Evolutionary conservation across 2,797 vertebrate genomes (phyloP).

Genomic region (Sebastes goodei): DNA sequence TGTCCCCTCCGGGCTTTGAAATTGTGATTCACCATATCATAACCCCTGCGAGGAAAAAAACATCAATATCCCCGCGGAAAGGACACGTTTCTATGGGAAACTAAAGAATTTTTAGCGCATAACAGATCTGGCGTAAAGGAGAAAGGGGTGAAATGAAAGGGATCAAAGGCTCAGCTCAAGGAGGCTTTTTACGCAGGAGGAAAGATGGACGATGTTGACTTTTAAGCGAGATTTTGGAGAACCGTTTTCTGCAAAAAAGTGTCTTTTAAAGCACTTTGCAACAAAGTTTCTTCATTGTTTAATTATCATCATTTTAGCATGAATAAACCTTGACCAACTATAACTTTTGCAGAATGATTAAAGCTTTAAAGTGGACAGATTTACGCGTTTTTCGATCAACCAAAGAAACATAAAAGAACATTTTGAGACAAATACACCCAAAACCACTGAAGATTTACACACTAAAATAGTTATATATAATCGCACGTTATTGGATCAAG

Average conservation of each 20-base stretch:
- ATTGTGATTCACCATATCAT: slow-evolving; percentile 99
- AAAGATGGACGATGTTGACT: slow-evolving; percentile 93
- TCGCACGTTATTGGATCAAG: not conserved
- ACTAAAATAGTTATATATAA: not conserved
- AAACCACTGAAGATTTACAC: not conserved
- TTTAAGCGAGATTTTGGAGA: slow-evolving; percentile 86
- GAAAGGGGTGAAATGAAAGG: slow-evolving; percentile 83
- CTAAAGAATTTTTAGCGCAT: slow-evolving; percentile 94
- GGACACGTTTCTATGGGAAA: slow-evolving; percentile 99
- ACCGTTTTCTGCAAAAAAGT: slow-evolving; percentile 71
- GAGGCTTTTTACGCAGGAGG: slow-evolving; percentile 87
- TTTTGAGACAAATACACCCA: not conserved
- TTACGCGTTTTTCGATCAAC: not conserved
- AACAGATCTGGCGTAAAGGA: slow-evolving; percentile 89
- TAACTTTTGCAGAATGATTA: not conserved
- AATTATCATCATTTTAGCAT: not conserved
- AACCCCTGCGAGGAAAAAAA: slow-evolving; percentile 99
- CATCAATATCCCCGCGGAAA: slow-evolving; percentile 98
- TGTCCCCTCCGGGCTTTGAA: slow-evolving; percentile 89
- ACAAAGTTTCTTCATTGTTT: not conserved
- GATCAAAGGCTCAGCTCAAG: slow-evolving; percentile 93
- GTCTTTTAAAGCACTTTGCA: slow-evolving; percentile 70
- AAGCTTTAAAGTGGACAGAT: not conserved
- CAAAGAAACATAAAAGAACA: not conserved
- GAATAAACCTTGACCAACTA: not conserved